Evolutionary conservation across 2,797 vertebrate species (phyloP), one percentile per base, ranked within the genome.

Genomic region (Myotis vivesi): DNA sequence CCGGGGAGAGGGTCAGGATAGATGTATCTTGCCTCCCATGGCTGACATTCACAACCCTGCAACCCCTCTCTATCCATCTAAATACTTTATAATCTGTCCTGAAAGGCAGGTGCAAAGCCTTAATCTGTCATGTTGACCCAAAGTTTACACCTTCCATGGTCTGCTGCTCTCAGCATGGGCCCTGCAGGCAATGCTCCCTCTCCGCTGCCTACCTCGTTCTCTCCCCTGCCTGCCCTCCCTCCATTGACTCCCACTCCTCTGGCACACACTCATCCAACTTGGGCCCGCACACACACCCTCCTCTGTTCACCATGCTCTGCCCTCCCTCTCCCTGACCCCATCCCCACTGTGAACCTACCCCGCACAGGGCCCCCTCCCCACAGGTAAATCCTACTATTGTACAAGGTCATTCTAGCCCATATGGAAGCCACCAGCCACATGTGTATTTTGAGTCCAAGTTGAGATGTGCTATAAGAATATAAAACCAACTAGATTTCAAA

Each of bases 401-500:
- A 46, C 22, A 28, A 23, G 4, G 19, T 55, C 8, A 1, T 41
- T 13, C 30, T n/a, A 66, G 8, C 28, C 5, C 49, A 5, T 20
- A 9, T 1, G 3, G 38, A 92, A 38, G 25, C 53, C 30, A 16
- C 30, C 13, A 38, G 71, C n/a, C 30, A 38, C 10, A 2, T 5
- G 41, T 17, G 33, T 64, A 51, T 62, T 89, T 36, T n/a, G 53
- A 79, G 38, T 80, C 25, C n/a, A 72, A 79, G 33, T 6, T 19
- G 38, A 86, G 51, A 76, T 72, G 22, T 12, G 38, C 19, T 41
- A 3, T 36, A 20, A 75, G 17, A 38, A 10, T n/a, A 36, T 33
- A 80, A 91, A 25, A 28, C 64, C 41, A 38, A 72, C 49, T 41
- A 59, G 73, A 76, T 77, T 55, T 73, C 72, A 75, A 66, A 59